Evolutionary conservation across 2,888 invertebrate genomes (phyloP), one percentile per base, ranked within the genome.

Genomic region (Perizoma flavofasciatum): DNA sequence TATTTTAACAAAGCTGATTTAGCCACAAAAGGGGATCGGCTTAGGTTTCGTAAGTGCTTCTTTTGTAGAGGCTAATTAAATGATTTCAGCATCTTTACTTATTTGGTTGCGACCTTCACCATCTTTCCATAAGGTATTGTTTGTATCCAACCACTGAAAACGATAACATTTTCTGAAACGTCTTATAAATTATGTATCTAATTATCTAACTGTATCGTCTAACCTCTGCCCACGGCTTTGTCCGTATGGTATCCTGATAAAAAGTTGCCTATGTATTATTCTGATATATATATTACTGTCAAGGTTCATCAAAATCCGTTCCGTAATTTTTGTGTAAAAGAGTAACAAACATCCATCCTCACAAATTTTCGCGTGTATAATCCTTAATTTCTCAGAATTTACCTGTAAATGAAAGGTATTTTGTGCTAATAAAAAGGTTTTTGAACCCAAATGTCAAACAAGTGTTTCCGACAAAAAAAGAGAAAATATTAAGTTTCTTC

Each of bases 51-150:
- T 39, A 22, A 37, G 39, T 32, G n/a, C 10, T 55, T 55, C 39
- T 49, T 55, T 44, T 55, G 55, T 49, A 39, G 45, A 10, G 4
- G 45, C 22, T 48, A 55, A 55, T 56, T 39, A 33, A 45, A 56
- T 50, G 45, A 56, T 49, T 45, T 45, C 45, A n/a, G 44, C 39
- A 50, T 10, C 45, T 6, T 50, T 46, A 35, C 45, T 56, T 7
- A 37, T 9, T 50, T 56, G 39, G 11, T 46, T 11, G 11, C 4
- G 34, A 34, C 33, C 33, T 10, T 56, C 9, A 34, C 33, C 39
- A 32, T 56, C 10, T 45, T 33, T 5, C 37, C 32, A 41, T 41
- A 37, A 39, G 32, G 45, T 32, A 11, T 35, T 49, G 39, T 49
- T 32, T 49, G 37, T 49, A 33, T 48, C 10, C 49, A 49, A 45